Percentiles rank a stretch among this genome's conserved stretches.
These are phyloP conservation scores for Schrankia costaestrigalis DNA, from an alignment of 2,888 invertebrate genomes.

Conservation along the genomic window DNA sequence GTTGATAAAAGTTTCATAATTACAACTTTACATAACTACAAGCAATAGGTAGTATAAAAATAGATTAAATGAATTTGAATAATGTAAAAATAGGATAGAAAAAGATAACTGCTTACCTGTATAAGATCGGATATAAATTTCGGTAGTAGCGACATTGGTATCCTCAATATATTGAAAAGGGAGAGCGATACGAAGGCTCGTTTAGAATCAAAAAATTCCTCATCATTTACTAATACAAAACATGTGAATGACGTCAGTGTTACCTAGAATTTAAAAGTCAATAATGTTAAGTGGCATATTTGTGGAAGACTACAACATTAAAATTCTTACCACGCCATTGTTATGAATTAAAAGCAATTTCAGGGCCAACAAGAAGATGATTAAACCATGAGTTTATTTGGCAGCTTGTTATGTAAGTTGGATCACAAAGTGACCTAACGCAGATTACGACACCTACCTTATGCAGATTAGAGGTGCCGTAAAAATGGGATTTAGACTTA, in stretches of 20 bases:
- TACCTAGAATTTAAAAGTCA: conserved; percentile 78
- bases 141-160: conserved; percentile 97
- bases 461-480: background rate
- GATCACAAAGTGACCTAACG: too few species aligned
- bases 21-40: too few species aligned
- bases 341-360: too few species aligned
- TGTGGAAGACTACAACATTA: background rate
- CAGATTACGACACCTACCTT: too few species aligned
- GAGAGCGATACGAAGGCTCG: conserved; percentile 98
- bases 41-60: too few species aligned
- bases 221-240: conserved; percentile 91
- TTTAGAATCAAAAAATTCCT: conserved; percentile 90
- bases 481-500: too few species aligned
- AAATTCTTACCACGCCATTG: too few species aligned
- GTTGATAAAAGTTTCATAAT: conserved; percentile 35
- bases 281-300: background rate
- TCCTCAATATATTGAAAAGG: conserved; percentile 97
- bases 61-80: too few species aligned
- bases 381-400: too few species aligned
- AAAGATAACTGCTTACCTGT: conserved; percentile 84
- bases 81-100: conserved; percentile 7
- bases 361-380: too few species aligned
- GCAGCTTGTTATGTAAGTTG: too few species aligned
- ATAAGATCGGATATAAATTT: conserved; percentile 95
- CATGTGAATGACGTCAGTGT: conserved; percentile 94